Evolutionary conservation across 2,888 invertebrate genomes (phyloP), one percentile per base, ranked within the genome.

Genomic region (Malthinus flaveolus): DNA sequence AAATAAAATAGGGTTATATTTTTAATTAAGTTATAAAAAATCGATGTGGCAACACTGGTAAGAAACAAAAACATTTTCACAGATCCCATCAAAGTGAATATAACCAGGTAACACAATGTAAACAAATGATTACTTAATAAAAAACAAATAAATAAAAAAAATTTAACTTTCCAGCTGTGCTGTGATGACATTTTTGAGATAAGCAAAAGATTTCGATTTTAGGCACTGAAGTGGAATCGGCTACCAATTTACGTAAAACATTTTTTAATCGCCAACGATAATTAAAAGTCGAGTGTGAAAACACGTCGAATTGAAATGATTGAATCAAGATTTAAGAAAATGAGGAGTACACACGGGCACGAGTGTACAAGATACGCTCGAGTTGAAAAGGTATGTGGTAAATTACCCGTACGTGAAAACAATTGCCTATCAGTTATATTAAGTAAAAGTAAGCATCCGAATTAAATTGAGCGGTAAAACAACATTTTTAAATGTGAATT

Each of bases 331-430:
- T 23, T 23, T 23, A 23, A 23, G 23, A 23, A 23, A 23, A 23
- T 23, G 23, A 23, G 5, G 23, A 23, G 23, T 23, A 2, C 3
- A 23, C 3, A 23, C 13, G 39, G 13, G 39, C 39, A 42, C 39
- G 39, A 42, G 39, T 42, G 39, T 15, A 68, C 69, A 65, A 61
- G 68, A 66, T 52, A 61, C 56, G 61, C 59, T 52, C 59, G 55
- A 62, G 64, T 61, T 56, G 60, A 47, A 23, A 23, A 56, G 62
- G 61, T 32, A 33, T 31, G 23, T 48, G 12, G 48, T 15, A 23
- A 42, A 42, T 42, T 42, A 42, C 12, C 15, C 39, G n/a, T 13
- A 42, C 15, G 23, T 42, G 39, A 13, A n/a, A 42, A 23, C 15
- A 42, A 42, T 15, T 42, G 39, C 15, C 23, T 23, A 23, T 23